Conservation (phyloP, 2,113 vertebrate genomes). For the Nycticebus coucang region DNA sequence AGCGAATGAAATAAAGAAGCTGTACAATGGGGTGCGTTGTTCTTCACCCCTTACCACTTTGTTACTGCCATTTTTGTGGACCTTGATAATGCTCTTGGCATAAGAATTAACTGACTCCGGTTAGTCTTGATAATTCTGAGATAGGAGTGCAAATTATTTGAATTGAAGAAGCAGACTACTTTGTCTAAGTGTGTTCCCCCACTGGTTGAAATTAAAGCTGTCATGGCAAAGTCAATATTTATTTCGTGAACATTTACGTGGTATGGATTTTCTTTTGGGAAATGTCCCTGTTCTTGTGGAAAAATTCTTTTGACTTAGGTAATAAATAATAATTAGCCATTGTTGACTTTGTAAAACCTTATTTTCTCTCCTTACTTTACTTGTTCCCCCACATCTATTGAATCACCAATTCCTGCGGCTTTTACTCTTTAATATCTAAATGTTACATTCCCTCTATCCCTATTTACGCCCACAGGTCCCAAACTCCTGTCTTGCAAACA, state of each 20-base stretch:
- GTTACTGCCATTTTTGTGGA: neutral
- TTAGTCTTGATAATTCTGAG: conserved; percentile 13
- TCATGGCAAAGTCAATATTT: conserved; percentile 38
- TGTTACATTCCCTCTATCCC: neutral
- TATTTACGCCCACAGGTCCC: neutral
- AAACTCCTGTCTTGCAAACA: neutral
- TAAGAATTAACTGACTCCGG: neutral
- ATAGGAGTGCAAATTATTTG: neutral
- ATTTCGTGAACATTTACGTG: conserved; percentile 44
- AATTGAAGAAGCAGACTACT: neutral
- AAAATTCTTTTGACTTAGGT: conserved; percentile 59
- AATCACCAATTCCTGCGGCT: conserved; percentile 22
- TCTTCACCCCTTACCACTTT: neutral
- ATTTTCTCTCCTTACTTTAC: conserved; percentile 25
- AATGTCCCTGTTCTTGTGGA: conserved; percentile 53
- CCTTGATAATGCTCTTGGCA: neutral
- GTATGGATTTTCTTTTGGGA: conserved; percentile 59
- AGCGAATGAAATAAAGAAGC: neutral
- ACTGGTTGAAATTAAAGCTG: conserved; percentile 52
- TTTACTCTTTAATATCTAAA: conserved; percentile 17
- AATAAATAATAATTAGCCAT: conserved; percentile 61
- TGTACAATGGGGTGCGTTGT: neutral
- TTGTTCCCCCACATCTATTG: neutral
- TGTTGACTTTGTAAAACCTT: conserved; percentile 27
- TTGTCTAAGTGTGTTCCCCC: neutral